These are phyloP conservation scores for Diploptera punctata DNA, from an alignment of 2,888 invertebrate genomes.

Conservation along the genomic window DNA sequence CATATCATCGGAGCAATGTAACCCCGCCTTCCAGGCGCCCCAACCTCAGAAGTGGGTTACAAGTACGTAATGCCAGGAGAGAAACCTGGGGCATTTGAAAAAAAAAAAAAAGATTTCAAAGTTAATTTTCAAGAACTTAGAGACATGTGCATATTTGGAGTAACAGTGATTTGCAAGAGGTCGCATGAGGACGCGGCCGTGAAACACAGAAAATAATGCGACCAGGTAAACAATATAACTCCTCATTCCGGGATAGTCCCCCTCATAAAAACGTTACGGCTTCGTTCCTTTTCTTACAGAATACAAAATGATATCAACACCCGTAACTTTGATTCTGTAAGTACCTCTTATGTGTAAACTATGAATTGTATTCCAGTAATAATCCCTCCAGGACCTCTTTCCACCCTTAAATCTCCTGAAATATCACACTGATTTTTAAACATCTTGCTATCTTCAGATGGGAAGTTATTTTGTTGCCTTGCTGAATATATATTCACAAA, in stretches of 20 bases:
- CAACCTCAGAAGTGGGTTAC: no score
- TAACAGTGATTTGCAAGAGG: background rate
- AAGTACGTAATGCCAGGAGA: no score
- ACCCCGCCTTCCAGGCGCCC: no score
- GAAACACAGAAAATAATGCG: background rate
- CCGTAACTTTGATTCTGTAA: slow-evolving; percentile 25
- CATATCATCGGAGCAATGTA: no score
- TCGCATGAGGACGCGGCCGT: background rate
- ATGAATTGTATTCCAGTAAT: slow-evolving; percentile 32
- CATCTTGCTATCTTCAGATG: no score
- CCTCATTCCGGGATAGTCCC: slow-evolving; percentile 24
- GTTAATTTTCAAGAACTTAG: no score
- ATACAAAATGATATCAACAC: slow-evolving; percentile 14
- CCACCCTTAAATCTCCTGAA: slow-evolving; percentile 15
- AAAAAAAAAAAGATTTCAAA: no score
- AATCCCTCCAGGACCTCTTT: slow-evolving; percentile 15
- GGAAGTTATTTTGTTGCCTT: no score
- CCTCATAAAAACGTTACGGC: slow-evolving; percentile 15
- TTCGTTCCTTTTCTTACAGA: background rate
- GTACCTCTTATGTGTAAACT: slow-evolving; percentile 14
- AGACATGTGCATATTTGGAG: no score
- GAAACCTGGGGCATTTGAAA: no score
- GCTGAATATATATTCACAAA: no score
- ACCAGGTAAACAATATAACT: slow-evolving; percentile 38
- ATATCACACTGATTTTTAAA: background rate